Evolutionary conservation across 2,113 vertebrate species (phyloP).

Genomic region (Centropus unirufus): DNA sequence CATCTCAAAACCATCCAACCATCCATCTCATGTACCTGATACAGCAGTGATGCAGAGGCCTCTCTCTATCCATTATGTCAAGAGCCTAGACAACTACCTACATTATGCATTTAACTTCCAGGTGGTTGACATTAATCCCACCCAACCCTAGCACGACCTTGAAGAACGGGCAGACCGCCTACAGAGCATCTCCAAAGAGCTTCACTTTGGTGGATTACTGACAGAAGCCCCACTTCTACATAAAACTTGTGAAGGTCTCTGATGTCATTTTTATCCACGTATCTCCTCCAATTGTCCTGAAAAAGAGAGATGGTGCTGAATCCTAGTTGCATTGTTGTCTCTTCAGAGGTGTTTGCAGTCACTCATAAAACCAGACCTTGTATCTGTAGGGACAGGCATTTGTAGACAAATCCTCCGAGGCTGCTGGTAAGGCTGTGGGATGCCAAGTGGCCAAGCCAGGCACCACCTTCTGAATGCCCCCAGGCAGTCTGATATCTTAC

Average conservation of each 20-base stretch:
- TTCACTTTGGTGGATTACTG: background rate
- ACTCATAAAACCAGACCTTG: background rate
- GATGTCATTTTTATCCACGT: background rate
- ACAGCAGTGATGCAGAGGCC: background rate
- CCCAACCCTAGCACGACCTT: background rate
- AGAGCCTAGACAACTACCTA: background rate
- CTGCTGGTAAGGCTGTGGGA: background rate
- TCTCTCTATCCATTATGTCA: background rate
- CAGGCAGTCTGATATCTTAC: background rate
- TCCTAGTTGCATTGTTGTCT: background rate
- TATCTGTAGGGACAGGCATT: background rate
- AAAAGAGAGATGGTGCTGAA: background rate
- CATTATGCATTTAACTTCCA: background rate
- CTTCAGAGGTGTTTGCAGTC: background rate
- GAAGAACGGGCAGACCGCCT: background rate
- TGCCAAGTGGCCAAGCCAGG: background rate
- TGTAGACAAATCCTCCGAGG: background rate
- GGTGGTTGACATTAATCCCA: background rate
- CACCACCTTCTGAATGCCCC: background rate
- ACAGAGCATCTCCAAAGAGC: background rate
- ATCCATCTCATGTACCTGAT: background rate
- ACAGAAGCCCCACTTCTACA: background rate
- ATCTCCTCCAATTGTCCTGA: background rate
- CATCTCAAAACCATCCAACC: background rate
- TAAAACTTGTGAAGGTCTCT: background rate